Evolutionary conservation across 2,113 vertebrate genomes (phyloP).

Genomic region (Pangasianodon gigas): DNA sequence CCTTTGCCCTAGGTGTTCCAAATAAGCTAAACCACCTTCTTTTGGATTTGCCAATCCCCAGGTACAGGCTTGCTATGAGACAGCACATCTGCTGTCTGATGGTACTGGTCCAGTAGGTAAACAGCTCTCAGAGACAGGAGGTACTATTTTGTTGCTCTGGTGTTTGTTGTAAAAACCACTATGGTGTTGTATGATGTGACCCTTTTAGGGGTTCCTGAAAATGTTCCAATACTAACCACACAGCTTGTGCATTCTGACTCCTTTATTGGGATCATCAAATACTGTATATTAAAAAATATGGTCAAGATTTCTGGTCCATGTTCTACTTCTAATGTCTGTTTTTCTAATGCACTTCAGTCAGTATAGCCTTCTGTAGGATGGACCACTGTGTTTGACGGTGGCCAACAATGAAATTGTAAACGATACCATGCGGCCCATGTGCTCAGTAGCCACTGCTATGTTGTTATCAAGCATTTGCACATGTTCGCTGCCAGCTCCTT

Average conservation of each 20-base stretch:
- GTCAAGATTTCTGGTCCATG: neutral
- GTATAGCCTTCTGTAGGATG: neutral
- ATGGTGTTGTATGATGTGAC: neutral
- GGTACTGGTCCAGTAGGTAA: neutral
- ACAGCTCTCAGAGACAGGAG: neutral
- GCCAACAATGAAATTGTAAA: neutral
- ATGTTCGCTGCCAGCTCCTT: neutral
- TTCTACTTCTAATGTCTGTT: neutral
- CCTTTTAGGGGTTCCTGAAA: neutral
- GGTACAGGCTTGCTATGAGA: neutral
- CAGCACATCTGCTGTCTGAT: neutral
- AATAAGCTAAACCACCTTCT: neutral
- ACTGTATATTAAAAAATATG: neutral
- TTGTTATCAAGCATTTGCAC: neutral
- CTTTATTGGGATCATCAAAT: neutral
- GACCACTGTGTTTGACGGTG: neutral
- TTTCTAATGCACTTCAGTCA: neutral
- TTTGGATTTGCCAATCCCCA: neutral
- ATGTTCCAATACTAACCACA: neutral
- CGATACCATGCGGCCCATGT: neutral
- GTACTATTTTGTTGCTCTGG: neutral
- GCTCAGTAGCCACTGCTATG: neutral
- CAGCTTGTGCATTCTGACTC: neutral
- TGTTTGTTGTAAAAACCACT: neutral
- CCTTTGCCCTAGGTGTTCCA: neutral